Evolutionary conservation across 2,888 invertebrate species (phyloP).

Genomic region (Seira musarum): DNA sequence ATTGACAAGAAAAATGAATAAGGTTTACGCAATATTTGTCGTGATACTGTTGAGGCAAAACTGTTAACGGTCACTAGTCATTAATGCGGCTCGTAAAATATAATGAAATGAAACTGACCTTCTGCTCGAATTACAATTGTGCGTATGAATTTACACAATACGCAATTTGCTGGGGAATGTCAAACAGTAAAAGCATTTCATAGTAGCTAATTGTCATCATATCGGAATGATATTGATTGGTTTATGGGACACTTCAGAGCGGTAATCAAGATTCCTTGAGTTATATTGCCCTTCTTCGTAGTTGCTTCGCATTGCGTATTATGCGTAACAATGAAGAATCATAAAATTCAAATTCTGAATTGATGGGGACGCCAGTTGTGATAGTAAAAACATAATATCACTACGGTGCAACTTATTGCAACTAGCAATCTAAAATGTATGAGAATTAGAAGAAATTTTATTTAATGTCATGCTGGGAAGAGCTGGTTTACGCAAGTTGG

Average conservation of each 20-base stretch:
- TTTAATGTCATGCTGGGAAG: slow-evolving; percentile 28
- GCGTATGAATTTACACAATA: background rate
- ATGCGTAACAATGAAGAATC: background rate
- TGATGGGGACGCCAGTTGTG: too few relatives aligned
- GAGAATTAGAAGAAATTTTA: background rate
- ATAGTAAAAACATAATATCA: too few relatives aligned
- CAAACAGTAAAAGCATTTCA: background rate
- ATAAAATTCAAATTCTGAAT: too few relatives aligned
- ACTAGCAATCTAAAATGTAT: background rate
- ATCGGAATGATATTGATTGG: slow-evolving; percentile 14
- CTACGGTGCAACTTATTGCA: slow-evolving; percentile 11
- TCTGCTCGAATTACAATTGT: background rate
- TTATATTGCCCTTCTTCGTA: too few relatives aligned
- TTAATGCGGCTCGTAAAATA: background rate
- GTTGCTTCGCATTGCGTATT: too few relatives aligned
- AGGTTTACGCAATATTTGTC: slow-evolving; percentile 28
- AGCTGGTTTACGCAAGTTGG: slow-evolving; percentile 30
- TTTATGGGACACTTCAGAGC: slow-evolving; percentile 30
- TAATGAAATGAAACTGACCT: slow-evolving; percentile 37
- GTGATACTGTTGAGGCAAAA: background rate
- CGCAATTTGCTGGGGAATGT: background rate
- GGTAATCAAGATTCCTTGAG: background rate
- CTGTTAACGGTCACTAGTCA: background rate
- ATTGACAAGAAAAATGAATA: background rate
- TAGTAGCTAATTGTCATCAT: slow-evolving; percentile 10